Percentiles rank a stretch among this genome's conserved stretches.
phyloP scores from a whole-genome alignment of 1,140 invertebrate species.

The Chlorops oryzae region DNA sequence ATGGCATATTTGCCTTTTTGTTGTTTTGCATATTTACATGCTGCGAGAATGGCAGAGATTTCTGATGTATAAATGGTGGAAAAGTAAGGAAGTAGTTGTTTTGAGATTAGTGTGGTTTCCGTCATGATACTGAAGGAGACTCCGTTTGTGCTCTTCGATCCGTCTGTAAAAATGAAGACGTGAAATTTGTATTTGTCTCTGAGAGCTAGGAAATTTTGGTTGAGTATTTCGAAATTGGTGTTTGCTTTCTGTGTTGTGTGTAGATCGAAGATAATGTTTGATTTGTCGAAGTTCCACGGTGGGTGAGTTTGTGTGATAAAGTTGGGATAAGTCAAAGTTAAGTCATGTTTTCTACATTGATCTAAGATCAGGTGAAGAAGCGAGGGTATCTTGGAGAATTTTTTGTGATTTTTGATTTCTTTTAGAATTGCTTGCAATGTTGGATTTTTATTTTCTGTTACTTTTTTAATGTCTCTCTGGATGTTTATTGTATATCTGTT shows the following conservation, averaged over 20 bases:
- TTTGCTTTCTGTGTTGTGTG: slow-evolving; percentile 3
- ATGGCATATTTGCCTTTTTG: neutral
- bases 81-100: no score
- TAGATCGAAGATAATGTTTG: slow-evolving; percentile 9
- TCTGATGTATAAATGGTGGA: slow-evolving; percentile 2
- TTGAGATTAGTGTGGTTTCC: no score
- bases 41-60: neutral
- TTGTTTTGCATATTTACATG: neutral
- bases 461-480: neutral
- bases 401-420: neutral
- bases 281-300: slow-evolving; percentile 6
- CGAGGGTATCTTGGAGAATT: no score
- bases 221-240: slow-evolving; percentile 4
- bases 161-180: no score
- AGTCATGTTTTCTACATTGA: neutral
- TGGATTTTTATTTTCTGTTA: neutral
- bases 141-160: no score
- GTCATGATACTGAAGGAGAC: no score
- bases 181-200: no score
- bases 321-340: neutral
- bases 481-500: neutral
- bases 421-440: neutral
- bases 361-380: no score
- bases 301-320: slow-evolving; percentile 1
- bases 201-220: no score